Base-by-base conservation (phyloP, 2,113 vertebrate species). In the Lophochroa leadbeateri region DNA sequence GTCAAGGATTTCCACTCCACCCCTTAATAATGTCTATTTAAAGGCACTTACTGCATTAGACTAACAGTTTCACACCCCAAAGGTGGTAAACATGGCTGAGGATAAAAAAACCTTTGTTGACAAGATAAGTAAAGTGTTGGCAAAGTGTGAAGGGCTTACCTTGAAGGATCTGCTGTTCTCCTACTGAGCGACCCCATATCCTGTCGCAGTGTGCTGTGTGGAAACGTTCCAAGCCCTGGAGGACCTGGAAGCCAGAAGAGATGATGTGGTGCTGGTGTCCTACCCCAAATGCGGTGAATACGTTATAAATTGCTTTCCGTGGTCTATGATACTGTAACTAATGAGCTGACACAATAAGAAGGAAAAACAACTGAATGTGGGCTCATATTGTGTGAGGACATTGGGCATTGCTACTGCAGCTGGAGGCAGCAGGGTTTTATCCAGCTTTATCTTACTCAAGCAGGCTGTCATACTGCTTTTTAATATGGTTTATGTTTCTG, bases 201-300 rank as follows among this genome's bases (percentile, higher is more conserved):
- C 97, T 0, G 14, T 28, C 24, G 35, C 97, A 53, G 65, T 97
- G 78, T 98, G 97, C 53, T 98, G 97, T 0, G 86, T 20, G 43
- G 97, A 97, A 7, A 86, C 96, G 1, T 81, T 98, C 35, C 94
- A 92, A 78, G 94, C 96, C 17, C 65, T 98, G 92, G 95, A 96
- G 49, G 47, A 61, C 58, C 44, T 98, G 50, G 78, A 96, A 86
- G 98, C 97, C 69, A 94, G 98, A 84, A 91, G 83, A 72, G 98
- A 98, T 9, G 98, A 98, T 78, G 3, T 97, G 67, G 61, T 98
- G 96, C 85, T 98, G 83, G 97, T 97, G 80, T 98, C 98, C 14
- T 98, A 98, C 69, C 98, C 98, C 39, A 98, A 98, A 94, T 98
- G 98, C 18, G 97, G 98, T 98, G 94, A 98, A 98, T 96, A 83